Percentiles rank a stretch among this genome's conserved stretches.
phyloP scores from a whole-genome alignment of 1,140 invertebrate species.

The Myzus persicae region DNA sequence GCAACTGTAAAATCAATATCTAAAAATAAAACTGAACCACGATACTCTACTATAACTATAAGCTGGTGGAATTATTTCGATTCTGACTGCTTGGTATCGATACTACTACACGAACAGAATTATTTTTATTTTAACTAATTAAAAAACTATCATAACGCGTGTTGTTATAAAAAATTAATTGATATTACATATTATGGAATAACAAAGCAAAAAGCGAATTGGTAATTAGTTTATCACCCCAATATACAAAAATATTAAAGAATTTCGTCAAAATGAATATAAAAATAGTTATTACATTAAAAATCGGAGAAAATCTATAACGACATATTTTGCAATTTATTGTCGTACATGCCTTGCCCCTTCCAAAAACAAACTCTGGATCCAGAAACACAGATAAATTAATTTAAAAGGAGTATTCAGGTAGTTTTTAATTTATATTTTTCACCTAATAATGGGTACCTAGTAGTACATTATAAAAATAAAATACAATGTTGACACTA shows the following conservation, averaged over 20 bases:
- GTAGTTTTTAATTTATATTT: too few relatives aligned
- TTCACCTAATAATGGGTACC: too few relatives aligned
- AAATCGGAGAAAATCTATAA: not conserved
- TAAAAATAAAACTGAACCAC: not conserved
- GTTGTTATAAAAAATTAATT: not conserved
- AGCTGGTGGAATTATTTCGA: not conserved
- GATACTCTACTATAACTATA: not conserved
- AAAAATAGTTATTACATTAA: not conserved
- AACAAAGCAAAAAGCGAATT: not conserved
- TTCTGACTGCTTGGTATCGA: not conserved
- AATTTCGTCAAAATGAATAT: not conserved
- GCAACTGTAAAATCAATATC: not conserved
- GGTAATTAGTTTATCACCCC: not conserved
- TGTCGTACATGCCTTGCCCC: not conserved
- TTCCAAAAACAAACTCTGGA: too few relatives aligned
- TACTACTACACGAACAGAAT: not conserved
- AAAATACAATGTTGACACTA: not conserved
- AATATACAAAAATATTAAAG: not conserved
- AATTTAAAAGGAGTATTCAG: not conserved
- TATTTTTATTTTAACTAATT: not conserved
- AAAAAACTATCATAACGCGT: too few relatives aligned
- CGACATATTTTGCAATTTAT: not conserved
- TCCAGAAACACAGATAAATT: not conserved
- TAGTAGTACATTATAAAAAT: too few relatives aligned
- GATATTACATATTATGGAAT: not conserved